Evolutionary conservation across 1,140 invertebrate species (phyloP), one percentile per base, ranked within the genome.

Genomic region (Oryctes rhinoceros): DNA sequence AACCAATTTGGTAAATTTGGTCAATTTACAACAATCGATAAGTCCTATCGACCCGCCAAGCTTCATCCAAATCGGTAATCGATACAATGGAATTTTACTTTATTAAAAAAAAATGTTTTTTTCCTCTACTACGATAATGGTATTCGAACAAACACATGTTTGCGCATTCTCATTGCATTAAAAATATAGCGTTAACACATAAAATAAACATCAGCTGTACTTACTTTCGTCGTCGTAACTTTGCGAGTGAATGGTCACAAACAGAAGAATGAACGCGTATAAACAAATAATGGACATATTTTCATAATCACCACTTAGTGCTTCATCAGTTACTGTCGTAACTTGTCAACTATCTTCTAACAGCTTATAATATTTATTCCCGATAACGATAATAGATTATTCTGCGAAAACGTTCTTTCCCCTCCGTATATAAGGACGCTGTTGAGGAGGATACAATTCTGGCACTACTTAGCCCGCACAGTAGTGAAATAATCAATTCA

Each of bases 401-500:
- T 39, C 3, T 39, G 3, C 7, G 39, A 39, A 39, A 53, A 11
- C 15, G 53, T 15, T 59, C 53, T 59, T 59, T 59, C 2, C 7
- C 4, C 18, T 59, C 53, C 53, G 53, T 39, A 39, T 39, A 39
- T 39, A 4, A 18, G 53, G 53, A 59, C 18, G 53, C 53, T 59
- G 18, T 15, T 30, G 24, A 71, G 10, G 65, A 71, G 65, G 10
- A 37, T 35, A 59, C 53, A 71, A 2, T 71, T 71, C 65, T 71
- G n/a, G 65, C 65, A 15, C 65, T 37, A 35, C 65, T 71, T 71
- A 35, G 20, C 65, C 10, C 10, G 20, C 65, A 37, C 65, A n/a
- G n/a, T n/a, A 24, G 35, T 37, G 65, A 71, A 71, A 71, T 71
- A 71, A 71, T 71, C 65, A 71, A 71, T 71, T 37, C 65, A 37